Evolutionary conservation across 23 tunicate genomes (phyloP), one percentile per base, ranked within the genome.

Genomic region (Ciona savignyi): DNA sequence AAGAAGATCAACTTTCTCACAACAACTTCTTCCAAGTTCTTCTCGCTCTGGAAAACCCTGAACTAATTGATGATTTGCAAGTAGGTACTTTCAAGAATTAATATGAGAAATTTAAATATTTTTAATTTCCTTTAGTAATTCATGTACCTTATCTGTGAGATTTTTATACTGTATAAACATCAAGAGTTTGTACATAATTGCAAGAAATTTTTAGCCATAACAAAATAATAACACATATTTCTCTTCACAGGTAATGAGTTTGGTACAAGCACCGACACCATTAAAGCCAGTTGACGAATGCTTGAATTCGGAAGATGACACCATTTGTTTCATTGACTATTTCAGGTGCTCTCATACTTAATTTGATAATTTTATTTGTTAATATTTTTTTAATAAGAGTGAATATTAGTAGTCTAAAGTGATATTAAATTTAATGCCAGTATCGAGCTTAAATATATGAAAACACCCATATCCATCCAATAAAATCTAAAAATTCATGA

Each of bases 251-350:
- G 71, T 82, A 21, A 74, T 81, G 85, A 73, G 78, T 63, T 42
- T 81, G 19, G 78, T 81, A 1, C 42, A 73, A 66, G 85, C 85
- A 2, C 70, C 66, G 33, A 82, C 51, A 66, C 87, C 87, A 2
- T 32, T 82, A 21, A 74, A 82, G 60, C 75, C 76, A 23, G 87
- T 71, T 30, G 87, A 82, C 51, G 70, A 31, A 23, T 82, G 87
- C 34, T 32, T 75, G 34, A 73, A 79, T 31, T 42, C 74, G 9
- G 80, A 68, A 22, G 62, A 35, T 11, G 63, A 31, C 19, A 23
- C 70, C 23, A 68, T 74, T 1, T 25, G 51, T n/a, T 82, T 82
- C 34, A 49, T 66, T 29, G 76, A 75, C 70, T 74, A 74, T 61
- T 74, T 82, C 49, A 67, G 75, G 87, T 82, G 4, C n/a, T n/a